A percentile compares a stretch with the other conserved stretches of the same genome.
These are phyloP conservation scores for Doryteuthis pealeii DNA, from an alignment of 1,140 invertebrate genomes.

Conservation along the genomic window DNA sequence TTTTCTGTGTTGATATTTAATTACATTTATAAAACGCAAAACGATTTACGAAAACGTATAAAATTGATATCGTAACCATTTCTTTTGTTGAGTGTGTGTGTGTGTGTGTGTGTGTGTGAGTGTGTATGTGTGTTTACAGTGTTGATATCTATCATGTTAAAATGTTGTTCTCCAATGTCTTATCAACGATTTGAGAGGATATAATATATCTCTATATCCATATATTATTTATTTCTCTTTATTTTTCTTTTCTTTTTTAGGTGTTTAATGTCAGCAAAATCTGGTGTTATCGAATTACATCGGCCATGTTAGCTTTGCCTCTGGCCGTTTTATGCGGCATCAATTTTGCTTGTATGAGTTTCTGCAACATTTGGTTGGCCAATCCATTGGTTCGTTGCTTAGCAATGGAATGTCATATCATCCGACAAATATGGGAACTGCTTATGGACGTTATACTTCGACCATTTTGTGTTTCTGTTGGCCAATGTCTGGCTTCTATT, in stretches of 20 bases:
- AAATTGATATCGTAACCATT: no score
- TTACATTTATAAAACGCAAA: no score
- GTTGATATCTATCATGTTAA: no score
- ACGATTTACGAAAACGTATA: no score
- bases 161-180: no score
- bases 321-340: slow-evolving; percentile 2
- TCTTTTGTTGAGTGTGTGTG: no score
- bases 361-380: neutral
- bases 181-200: neutral
- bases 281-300: slow-evolving; percentile 9
- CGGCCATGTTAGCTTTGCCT: neutral
- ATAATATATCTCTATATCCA: no score
- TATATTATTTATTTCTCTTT: neutral
- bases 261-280: slow-evolving; percentile 8
- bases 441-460: neutral
- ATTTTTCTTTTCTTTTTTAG: neutral
- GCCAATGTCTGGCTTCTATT: neutral
- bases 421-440: slow-evolving; percentile 5
- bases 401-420: neutral
- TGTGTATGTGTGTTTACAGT: no score
- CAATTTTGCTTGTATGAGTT: slow-evolving; percentile 9
- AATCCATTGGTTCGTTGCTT: neutral
- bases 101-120: neutral
- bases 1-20: no score
- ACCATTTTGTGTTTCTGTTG: neutral